These are phyloP conservation scores for Anticlea derivata DNA, from an alignment of 2,888 invertebrate species.

Conservation along the genomic window DNA sequence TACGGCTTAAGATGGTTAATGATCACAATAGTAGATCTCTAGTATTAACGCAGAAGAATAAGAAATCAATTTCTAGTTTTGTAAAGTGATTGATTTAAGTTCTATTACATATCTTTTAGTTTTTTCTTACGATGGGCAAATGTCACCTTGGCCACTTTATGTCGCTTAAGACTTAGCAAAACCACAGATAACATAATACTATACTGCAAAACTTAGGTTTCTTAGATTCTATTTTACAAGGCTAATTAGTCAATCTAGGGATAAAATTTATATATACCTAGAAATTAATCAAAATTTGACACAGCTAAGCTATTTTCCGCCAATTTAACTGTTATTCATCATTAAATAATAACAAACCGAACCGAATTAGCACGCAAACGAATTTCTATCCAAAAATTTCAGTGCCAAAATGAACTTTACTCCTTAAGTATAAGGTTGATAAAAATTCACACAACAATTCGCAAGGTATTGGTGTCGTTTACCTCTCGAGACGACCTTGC, in stretches of 20 bases:
- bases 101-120: too few species aligned
- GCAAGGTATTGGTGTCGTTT: constrained; percentile 62
- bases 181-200: too few species aligned
- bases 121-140: too few species aligned
- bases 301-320: constrained; percentile 36
- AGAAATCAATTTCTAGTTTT: too few species aligned
- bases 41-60: too few species aligned
- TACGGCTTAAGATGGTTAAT: too few species aligned
- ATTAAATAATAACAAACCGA: constrained; percentile 59
- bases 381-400: constrained; percentile 33
- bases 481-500: constrained; percentile 80
- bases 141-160: too few species aligned
- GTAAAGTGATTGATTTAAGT: too few species aligned
- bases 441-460: constrained; percentile 5
- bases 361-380: constrained; percentile 68
- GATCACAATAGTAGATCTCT: too few species aligned
- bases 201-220: too few species aligned
- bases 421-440: constrained; percentile 11
- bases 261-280: neutral
- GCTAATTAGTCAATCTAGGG: neutral
- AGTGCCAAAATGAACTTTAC: constrained; percentile 36
- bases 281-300: constrained; percentile 45
- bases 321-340: constrained; percentile 50
- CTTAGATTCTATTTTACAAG: too few species aligned
- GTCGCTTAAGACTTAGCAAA: too few species aligned